Percentiles rank a stretch among this genome's conserved stretches.
These are phyloP conservation scores for Drosophila trapezifrons DNA, from an alignment of 1,140 invertebrate genomes.

Conservation along the genomic window DNA sequence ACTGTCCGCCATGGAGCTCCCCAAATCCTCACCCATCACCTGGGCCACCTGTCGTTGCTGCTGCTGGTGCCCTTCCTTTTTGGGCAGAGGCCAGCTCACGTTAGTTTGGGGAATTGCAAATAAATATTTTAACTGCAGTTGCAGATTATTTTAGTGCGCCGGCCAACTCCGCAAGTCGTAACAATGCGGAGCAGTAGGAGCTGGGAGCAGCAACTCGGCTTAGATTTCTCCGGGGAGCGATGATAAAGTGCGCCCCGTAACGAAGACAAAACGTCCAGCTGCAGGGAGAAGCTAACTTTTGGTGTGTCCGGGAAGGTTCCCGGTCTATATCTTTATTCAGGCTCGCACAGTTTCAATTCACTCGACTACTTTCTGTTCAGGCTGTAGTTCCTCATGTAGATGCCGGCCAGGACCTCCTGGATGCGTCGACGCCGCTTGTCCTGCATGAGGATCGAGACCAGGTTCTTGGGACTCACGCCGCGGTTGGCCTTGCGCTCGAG, in stretches of 20 bases:
- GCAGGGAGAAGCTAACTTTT: conserved; percentile 19
- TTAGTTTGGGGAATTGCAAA: conserved; percentile 81
- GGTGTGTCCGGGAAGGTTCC: conserved; percentile 22
- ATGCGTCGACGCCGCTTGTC: conserved; percentile 65
- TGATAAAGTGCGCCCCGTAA: conserved; percentile 68
- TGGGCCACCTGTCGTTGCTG: conserved; percentile 23
- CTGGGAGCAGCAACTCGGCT: conserved; percentile 54
- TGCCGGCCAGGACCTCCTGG: conserved; percentile 66
- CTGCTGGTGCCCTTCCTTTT: conserved; percentile 2
- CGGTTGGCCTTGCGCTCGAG: conserved; percentile 55
- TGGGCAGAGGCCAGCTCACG: conserved; percentile 40
- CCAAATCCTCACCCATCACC: conserved; percentile 14
- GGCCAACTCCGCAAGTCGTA: conserved; percentile 52
- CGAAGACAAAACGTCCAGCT: conserved; percentile 61
- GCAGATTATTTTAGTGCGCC: conserved; percentile 76
- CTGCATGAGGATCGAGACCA: conserved; percentile 60
- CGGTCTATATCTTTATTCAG: conserved; percentile 52
- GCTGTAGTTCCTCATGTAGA: conserved; percentile 68
- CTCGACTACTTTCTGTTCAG: conserved; percentile 62
- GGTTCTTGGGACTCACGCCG: conserved; percentile 50
- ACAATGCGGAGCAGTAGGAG: conserved; percentile 42
- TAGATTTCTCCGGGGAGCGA: conserved; percentile 71
- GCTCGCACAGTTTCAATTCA: conserved; percentile 65
- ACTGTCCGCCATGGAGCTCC: conserved; percentile 10
- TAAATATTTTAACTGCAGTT: conserved; percentile 83